Conservation (phyloP, 2,888 invertebrate species). For the Ectemnius cavifrons region DNA sequence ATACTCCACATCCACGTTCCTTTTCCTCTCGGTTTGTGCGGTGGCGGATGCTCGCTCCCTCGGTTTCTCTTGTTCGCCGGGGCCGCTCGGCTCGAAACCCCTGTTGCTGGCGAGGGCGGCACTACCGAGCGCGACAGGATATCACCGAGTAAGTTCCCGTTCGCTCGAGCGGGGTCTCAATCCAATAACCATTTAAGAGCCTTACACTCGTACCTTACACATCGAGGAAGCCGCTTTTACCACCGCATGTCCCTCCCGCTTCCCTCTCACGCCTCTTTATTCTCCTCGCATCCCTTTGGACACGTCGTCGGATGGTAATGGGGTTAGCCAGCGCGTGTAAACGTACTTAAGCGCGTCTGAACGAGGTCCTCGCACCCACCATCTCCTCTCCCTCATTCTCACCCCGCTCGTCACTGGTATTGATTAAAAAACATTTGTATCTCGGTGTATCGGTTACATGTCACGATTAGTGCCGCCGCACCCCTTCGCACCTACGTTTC, state of each 20-base stretch:
- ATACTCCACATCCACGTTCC: neutral
- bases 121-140: constrained; percentile 52
- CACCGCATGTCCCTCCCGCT: constrained; percentile 30
- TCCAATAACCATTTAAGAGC: constrained; percentile 67
- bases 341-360: constrained; percentile 36
- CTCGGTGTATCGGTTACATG: constrained; percentile 18
- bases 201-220: constrained; percentile 63
- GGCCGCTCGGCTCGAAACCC: constrained; percentile 5
- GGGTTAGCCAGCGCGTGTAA: constrained; percentile 44
- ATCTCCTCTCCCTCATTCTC: too few relatives aligned
- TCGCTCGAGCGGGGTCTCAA: constrained; percentile 64
- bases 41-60: neutral
- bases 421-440: constrained; percentile 44
- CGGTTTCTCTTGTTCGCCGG: neutral
- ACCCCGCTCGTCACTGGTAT: constrained; percentile 1
- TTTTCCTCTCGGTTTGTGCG: neutral
- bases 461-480: constrained; percentile 4
- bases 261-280: constrained; percentile 16
- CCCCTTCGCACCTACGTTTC: too few relatives aligned
- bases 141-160: constrained; percentile 61
- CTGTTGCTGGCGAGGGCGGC: constrained; percentile 28
- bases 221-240: constrained; percentile 57
- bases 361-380: neutral
- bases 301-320: constrained; percentile 51
- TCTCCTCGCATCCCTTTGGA: constrained; percentile 48